Base-by-base conservation (phyloP, 2,888 invertebrate species). In the Chydorus sphaericus region DNA sequence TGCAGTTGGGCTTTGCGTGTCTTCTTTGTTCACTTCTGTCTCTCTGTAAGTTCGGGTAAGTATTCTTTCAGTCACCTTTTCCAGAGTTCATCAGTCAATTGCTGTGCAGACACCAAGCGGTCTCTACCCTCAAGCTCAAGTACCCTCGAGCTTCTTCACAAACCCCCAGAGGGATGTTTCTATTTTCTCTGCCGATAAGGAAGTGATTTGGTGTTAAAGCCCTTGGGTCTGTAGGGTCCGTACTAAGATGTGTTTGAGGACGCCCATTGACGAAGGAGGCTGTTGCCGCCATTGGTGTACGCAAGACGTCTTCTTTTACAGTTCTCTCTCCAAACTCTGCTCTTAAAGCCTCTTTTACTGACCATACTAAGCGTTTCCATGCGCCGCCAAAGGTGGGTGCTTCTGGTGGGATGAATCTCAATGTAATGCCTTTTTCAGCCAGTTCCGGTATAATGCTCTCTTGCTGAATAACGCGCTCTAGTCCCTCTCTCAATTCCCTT, bases 351-450 rank as follows among this genome's bases (percentile, higher is more conserved):
- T 26, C 50, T 50, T 63, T 58, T 14, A 59, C 55, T 3, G 58
- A 44, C n/a, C 58, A 38, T 8, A 63, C 59, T n/a, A 60, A 39
- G 4, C 62, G 38, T 23, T 63, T 61, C 60, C 60, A 60, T n/a
- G 33, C 50, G 11, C 62, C 62, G 11, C 62, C 61, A 53, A 62
- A 60, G 39, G 61, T 59, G 1, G 61, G 60, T n/a, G 59, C 53
- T 11, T 44, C 14, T 2, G 61, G 59, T 8, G 59, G 57, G 31
- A 39, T 58, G 51, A 62, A 62, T 31, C 60, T 50, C 61, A 61
- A 62, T 1, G 3, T n/a, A 5, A 28, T 50, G 6, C n/a, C 28
- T 10, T 29, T 11, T 28, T 50, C 28, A n/a, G 30, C 4, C 2
- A 30, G 10, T 3, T 11, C 28, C 11, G 7, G 28, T 10, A 18